These are phyloP conservation scores for Potamilus streckersoni DNA, from an alignment of 1,140 invertebrate species.

Conservation along the genomic window DNA sequence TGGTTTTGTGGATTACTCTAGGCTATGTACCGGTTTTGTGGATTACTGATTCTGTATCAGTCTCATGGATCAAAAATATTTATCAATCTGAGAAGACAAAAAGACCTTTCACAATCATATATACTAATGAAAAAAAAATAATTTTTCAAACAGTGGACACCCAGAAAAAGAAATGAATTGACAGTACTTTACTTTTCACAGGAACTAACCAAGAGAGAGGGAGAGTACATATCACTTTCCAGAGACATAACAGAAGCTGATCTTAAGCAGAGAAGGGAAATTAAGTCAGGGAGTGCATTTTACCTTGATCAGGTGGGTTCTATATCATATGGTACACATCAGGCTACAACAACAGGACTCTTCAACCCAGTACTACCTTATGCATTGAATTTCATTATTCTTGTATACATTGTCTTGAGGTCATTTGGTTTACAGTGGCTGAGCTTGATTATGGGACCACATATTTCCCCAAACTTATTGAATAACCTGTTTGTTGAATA, in stretches of 20 bases:
- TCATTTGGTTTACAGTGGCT: no score
- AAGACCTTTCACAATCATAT: neutral
- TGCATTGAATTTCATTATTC: no score
- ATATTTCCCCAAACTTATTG: no score
- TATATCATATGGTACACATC: neutral
- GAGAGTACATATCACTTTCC: constrained; percentile 94
- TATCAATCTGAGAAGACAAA: neutral
- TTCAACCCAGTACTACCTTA: no score
- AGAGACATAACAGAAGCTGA: constrained; percentile 97
- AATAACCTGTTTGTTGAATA: no score
- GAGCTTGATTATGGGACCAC: no score
- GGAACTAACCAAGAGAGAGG: constrained; percentile 88
- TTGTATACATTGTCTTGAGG: no score
- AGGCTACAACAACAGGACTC: neutral
- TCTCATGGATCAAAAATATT: neutral
- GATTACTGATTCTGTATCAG: no score
- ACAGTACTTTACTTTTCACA: constrained; percentile 27
- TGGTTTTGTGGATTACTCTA: no score
- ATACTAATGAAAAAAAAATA: neutral
- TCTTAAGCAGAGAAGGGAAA: constrained; percentile 95
- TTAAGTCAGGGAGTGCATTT: constrained; percentile 84
- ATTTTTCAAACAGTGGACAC: neutral
- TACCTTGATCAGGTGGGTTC: constrained; percentile 90
- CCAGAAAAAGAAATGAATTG: neutral
- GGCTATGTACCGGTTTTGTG: no score